Evolutionary conservation across 1,140 invertebrate species (phyloP), one percentile per base, ranked within the genome.

Genomic region (Drosophila mauritiana): DNA sequence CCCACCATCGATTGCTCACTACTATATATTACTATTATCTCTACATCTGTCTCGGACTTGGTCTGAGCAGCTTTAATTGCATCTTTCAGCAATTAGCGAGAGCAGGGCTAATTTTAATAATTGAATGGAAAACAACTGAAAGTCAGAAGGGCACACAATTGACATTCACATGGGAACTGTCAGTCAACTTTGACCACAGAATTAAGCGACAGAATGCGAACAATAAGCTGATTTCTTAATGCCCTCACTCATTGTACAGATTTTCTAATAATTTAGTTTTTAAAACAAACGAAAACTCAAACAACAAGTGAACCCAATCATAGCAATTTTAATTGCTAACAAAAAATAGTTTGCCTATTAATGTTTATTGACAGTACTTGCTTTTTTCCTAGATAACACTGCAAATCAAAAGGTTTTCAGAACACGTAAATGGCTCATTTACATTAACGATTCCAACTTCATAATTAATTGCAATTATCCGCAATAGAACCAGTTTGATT

Each of bases 101-200:
- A 64, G 55, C 37, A 64, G 46, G 58, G 58, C 46, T 73, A 63
- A 76, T 83, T 80, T 84, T 45, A 76, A 63, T 81, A 81, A 81
- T 78, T 85, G 64, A 78, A 74, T 78, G 78, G 62, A 83, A 70
- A 80, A 80, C 58, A 77, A 73, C 67, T 48, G 20, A 53, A 43
- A 52, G 54, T 61, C 68, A 73, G 46, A 34, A 58, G 39, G 70
- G 46, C 69, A 58, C 42, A 42, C 52, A 75, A 84, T 84, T 77
- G 81, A 80, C 73, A 80, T 84, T 78, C 63, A 69, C 58, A 65
- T 48, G 68, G 70, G 37, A 36, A 59, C 79, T 83, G 79, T 73
- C 83, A 86, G 79, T 88, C 75, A 83, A 86, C 83, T 86, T 88
- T 86, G 83, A 86, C 83, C 83, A 72, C 75, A 88, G 53, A 64